These are phyloP conservation scores for Tapirus terrestris DNA, from an alignment of 2,113 vertebrate genomes.

Conservation along the genomic window DNA sequence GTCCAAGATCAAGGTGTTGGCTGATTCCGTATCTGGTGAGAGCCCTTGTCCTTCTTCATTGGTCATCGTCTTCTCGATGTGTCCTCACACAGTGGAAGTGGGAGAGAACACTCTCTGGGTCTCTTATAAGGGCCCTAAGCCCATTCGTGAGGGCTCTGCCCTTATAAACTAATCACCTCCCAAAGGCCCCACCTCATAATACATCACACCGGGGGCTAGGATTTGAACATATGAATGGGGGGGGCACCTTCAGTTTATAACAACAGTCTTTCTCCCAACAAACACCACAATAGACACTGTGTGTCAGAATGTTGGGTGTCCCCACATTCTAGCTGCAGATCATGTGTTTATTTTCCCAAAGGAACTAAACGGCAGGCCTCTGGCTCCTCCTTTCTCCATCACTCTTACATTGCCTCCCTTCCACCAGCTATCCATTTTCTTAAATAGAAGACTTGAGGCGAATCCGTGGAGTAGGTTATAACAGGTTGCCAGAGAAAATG, in stretches of 20 bases:
- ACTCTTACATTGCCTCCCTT: not conserved
- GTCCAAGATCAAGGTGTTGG: not conserved
- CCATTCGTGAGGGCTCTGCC: not conserved
- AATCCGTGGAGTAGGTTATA: constrained; percentile 72
- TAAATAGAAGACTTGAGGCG: constrained; percentile 31
- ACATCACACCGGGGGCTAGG: not conserved
- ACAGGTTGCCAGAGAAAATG: constrained; percentile 37
- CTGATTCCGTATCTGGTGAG: not conserved
- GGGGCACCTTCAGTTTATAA: not conserved
- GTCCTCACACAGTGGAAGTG: not conserved
- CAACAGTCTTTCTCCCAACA: not conserved
- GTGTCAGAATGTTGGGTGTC: not conserved
- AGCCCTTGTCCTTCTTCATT: not conserved
- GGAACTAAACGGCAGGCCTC: not conserved
- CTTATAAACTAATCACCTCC: not conserved
- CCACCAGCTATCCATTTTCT: not conserved
- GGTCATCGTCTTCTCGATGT: not conserved
- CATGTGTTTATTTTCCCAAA: not conserved
- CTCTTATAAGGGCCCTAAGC: not conserved
- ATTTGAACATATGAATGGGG: not conserved
- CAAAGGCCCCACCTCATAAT: not conserved
- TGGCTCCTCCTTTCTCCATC: not conserved
- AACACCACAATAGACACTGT: not conserved
- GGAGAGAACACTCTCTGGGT: not conserved
- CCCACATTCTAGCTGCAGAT: not conserved